Conservation (phyloP, 2,797 vertebrate species). For the Percopsis omiscomaycus region DNA sequence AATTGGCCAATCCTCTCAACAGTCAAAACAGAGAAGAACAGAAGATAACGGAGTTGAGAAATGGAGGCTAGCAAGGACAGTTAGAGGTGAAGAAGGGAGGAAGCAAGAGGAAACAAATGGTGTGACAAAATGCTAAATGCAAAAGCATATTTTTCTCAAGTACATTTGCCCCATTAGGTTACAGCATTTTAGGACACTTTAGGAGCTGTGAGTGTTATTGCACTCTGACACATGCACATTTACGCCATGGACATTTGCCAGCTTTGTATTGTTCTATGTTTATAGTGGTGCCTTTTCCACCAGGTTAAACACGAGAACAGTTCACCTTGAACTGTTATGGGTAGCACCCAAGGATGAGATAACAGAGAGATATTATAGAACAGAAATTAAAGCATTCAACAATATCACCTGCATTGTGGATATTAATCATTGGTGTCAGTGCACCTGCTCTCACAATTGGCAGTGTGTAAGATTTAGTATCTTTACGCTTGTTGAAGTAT, state of each 20-base stretch:
- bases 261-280: conserved; percentile 46
- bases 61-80: conserved; percentile 44
- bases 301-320: conserved; percentile 40
- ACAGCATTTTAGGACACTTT: conserved; percentile 44
- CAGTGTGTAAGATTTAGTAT: too few relatives aligned
- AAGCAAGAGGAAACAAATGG: conserved; percentile 26
- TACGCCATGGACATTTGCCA: conserved; percentile 25
- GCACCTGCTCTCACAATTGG: conserved; percentile 8
- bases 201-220: conserved; percentile 48
- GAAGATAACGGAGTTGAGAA: conserved; percentile 20
- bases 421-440: conserved; percentile 41
- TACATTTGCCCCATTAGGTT: conserved; percentile 49
- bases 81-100: conserved; percentile 37
- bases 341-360: conserved; percentile 45
- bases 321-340: conserved; percentile 35
- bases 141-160: conserved; percentile 48
- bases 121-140: conserved; percentile 44
- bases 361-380: conserved; percentile 13
- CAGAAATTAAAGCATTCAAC: conserved; percentile 37
- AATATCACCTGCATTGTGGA: conserved; percentile 41
- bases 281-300: conserved; percentile 33
- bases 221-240: conserved; percentile 39
- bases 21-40: conserved; percentile 10
- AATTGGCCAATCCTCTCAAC: conserved; percentile 1
- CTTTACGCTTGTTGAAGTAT: too few relatives aligned